Percentiles rank a stretch among this genome's conserved stretches.
Evolutionary conservation across 2,113 vertebrate genomes (phyloP).

Genomic region (Petrocephalus microphthalmus): DNA sequence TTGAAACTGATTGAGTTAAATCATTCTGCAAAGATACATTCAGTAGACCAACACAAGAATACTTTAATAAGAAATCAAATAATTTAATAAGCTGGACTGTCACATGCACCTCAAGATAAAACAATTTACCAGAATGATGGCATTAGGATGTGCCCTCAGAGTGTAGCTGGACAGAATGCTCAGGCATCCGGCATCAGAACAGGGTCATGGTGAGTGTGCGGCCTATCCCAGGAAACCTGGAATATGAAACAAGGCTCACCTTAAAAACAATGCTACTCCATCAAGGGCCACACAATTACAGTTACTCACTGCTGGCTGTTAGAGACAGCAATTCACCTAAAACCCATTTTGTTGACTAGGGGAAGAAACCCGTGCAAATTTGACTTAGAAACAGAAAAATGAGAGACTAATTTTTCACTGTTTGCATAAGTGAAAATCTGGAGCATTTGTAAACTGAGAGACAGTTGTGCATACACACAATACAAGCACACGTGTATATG

Average conservation of each 20-base stretch:
- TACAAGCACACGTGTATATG: not conserved
- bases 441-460: not conserved
- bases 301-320: not conserved
- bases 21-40: not conserved
- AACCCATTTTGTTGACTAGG: not conserved
- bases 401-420: not conserved
- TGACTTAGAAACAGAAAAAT: not conserved
- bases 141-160: not conserved
- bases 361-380: not conserved
- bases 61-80: not conserved
- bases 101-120: not conserved
- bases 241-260: not conserved
- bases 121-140: not conserved
- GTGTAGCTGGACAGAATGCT: not conserved
- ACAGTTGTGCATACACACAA: not conserved
- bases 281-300: not conserved
- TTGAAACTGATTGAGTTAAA: not conserved
- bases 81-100: not conserved
- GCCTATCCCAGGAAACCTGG: not conserved
- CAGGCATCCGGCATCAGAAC: not conserved
- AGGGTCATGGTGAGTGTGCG: not conserved
- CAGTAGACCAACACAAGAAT: not conserved
- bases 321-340: not conserved
- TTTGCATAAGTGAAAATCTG: not conserved
- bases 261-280: not conserved